Base-by-base conservation (phyloP, 2,888 invertebrate genomes). In the Ophion slaviceki region DNA sequence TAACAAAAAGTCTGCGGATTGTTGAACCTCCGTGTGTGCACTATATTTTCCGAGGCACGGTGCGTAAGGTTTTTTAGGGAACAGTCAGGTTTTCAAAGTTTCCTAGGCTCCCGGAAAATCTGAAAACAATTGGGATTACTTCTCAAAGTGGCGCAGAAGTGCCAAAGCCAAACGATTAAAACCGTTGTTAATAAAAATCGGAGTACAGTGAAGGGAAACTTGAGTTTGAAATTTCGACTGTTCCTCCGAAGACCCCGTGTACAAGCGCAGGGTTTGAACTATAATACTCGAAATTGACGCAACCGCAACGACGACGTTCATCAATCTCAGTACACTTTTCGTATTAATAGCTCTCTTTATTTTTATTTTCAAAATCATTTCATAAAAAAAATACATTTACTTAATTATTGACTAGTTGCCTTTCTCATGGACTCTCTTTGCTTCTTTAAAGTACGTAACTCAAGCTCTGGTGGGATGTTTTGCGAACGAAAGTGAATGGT, bases 371-470 rank as follows among this genome's bases (percentile, higher is more conserved):
- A 86, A 86, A 81, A 88, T 89, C 88, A 89, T 91, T 88, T 88
- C 88, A 89, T 93, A 92, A 92, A 92, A 53, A 92, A 93, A 91
- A 92, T 92, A 92, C 91, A 93, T 91, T 92, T 88, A 91, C 90
- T 92, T 92, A 91, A 91, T 88, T 92, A 92, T 89, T 93, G 93
- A 93, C 93, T 93, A 93, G 93, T 91, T 87, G 87, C 36, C 72
- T 72, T 67, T 71, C 77, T 80, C 67, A 61, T 59, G 47, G 47
- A 28, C 72, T 80, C 84, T 79, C 80, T 72, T 80, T 78, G 74
- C 53, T 28, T 80, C 11, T 68, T 75, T 7, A n/a, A 86, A 81
- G 45, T 64, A 80, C 82, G 71, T 81, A 88, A 86, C 86, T 78
- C 75, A 83, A 85, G 81, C 71, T 80, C 85, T 85, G 89, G 89